phyloP scores from a whole-genome alignment of 2,888 invertebrate species.

The Dendrolimus houi region DNA sequence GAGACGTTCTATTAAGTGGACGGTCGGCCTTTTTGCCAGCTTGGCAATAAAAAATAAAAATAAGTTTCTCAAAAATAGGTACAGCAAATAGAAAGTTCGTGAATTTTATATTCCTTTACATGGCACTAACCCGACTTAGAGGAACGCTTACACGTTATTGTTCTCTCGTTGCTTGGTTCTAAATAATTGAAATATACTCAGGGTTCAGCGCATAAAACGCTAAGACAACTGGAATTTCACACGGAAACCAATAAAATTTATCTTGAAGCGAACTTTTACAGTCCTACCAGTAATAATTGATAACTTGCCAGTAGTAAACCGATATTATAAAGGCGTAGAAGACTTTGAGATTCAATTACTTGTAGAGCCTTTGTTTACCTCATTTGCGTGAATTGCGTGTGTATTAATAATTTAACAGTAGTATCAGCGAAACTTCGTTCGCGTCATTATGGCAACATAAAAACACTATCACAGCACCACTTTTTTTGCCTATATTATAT shows the following conservation, averaged over 20 bases:
- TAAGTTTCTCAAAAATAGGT: no score
- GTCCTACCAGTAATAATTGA: background rate
- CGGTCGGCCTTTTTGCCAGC: no score
- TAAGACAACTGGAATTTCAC: conserved; percentile 17
- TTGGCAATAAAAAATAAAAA: no score
- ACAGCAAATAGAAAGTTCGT: no score
- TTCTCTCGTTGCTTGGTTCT: background rate
- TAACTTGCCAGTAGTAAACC: background rate
- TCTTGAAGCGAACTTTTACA: conserved; percentile 8
- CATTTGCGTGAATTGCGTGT: background rate
- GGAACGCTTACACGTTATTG: background rate
- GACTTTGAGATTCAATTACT: background rate
- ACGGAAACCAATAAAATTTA: conserved; percentile 27
- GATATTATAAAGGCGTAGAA: background rate
- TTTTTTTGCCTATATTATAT: no score
- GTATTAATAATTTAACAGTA: background rate
- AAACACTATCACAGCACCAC: no score
- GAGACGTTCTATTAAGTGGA: no score
- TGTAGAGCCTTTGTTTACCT: background rate
- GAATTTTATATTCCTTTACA: no score
- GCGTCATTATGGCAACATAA: no score
- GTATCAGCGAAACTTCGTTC: no score
- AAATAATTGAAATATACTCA: background rate
- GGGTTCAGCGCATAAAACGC: conserved; percentile 4
- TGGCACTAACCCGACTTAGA: no score